Conservation (phyloP, 2,888 invertebrate genomes). For the Monopis laevigella region DNA sequence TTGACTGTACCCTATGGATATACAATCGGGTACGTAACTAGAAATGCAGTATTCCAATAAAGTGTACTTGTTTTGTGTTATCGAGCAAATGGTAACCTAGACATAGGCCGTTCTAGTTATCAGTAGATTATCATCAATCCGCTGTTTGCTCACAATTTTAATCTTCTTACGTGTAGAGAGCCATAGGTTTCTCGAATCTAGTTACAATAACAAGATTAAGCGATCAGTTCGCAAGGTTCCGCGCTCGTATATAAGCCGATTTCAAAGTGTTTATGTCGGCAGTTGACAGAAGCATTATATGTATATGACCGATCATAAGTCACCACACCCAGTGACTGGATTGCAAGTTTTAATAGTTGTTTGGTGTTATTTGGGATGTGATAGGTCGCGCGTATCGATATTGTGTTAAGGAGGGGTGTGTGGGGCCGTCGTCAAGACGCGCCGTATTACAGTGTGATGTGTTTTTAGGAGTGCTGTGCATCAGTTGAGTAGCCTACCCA, state of each 20-base stretch:
- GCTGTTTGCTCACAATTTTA: constrained; percentile 71
- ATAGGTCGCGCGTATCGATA: constrained; percentile 54
- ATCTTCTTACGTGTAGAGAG: constrained; percentile 74
- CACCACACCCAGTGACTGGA: constrained; percentile 72
- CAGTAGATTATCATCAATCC: constrained; percentile 69
- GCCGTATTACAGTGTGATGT: constrained; percentile 40
- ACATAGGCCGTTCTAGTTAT: constrained; percentile 72
- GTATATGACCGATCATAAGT: constrained; percentile 71
- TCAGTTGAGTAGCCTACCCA: constrained; percentile 67
- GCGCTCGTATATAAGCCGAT: constrained; percentile 69
- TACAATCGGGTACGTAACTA: constrained; percentile 66
- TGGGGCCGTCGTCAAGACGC: constrained; percentile 24
- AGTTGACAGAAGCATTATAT: constrained; percentile 72
- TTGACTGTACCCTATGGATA: constrained; percentile 68
- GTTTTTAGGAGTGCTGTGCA: constrained; percentile 67
- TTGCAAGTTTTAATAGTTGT: constrained; percentile 64
- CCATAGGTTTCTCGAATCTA: constrained; percentile 81
- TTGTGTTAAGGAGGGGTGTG: constrained; percentile 35
- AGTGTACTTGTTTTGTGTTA: constrained; percentile 28
- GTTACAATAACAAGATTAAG: constrained; percentile 81
- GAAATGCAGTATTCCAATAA: constrained; percentile 32
- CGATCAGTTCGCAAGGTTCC: constrained; percentile 67
- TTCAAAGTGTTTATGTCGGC: constrained; percentile 69
- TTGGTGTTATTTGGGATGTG: constrained; percentile 61
- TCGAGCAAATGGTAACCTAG: constrained; percentile 65